phyloP scores from a whole-genome alignment of 2,113 vertebrate genomes.

The Ophthalmolycus amberensis region DNA sequence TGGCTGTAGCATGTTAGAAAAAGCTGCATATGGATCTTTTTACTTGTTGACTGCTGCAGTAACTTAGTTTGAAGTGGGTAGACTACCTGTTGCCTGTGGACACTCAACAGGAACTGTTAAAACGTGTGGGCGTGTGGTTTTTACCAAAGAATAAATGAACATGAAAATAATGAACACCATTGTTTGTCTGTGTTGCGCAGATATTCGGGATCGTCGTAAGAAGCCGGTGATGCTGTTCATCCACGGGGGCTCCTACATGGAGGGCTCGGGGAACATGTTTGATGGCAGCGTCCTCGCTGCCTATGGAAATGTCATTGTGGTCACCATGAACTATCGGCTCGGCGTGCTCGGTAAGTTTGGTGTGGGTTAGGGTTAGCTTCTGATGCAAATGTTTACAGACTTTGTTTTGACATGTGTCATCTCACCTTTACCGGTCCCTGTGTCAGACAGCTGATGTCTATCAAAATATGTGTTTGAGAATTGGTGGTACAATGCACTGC shows the following conservation, averaged over 20 bases:
- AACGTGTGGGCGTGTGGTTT: background rate
- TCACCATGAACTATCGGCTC: slow-evolving; percentile 95
- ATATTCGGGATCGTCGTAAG: slow-evolving; percentile 92
- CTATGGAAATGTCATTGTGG: slow-evolving; percentile 93
- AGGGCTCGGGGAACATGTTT: slow-evolving; percentile 94
- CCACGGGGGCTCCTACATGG: slow-evolving; percentile 94
- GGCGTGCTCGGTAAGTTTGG: slow-evolving; percentile 90
- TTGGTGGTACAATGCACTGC: background rate
- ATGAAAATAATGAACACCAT: background rate
- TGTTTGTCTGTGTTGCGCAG: slow-evolving; percentile 74
- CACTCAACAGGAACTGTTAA: background rate
- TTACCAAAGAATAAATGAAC: background rate
- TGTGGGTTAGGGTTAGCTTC: background rate
- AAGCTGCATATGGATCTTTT: slow-evolving; percentile 7
- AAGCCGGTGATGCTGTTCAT: slow-evolving; percentile 95
- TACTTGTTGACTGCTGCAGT: background rate
- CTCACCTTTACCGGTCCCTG: slow-evolving; percentile 1
- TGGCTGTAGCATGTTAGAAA: slow-evolving; percentile 9
- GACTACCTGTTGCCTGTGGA: slow-evolving; percentile 22
- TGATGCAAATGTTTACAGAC: background rate
- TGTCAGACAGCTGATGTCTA: background rate
- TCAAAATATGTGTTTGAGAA: background rate
- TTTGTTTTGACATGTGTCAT: slow-evolving; percentile 2
- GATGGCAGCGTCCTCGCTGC: slow-evolving; percentile 92
- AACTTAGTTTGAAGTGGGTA: background rate